Evolutionary conservation across 35 echinoderm and acorn worm genomes (phyloP).

Genomic region (Apostichopus japonicus): DNA sequence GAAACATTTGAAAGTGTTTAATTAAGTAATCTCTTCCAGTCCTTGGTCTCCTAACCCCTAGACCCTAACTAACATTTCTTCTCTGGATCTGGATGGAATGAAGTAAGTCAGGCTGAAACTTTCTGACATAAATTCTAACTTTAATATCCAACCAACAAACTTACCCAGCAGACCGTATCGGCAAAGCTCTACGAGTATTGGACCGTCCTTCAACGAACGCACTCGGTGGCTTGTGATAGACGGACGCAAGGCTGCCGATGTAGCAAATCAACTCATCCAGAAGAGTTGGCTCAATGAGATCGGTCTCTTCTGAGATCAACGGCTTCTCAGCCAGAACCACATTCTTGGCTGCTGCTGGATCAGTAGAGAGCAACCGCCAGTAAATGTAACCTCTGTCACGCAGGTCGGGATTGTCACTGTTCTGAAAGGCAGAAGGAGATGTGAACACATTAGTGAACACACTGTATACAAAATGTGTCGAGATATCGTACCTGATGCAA

Average conservation of each 20-base stretch:
- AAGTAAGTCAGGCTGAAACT: too few relatives aligned
- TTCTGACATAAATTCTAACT: too few relatives aligned
- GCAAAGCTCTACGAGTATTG: constrained; percentile 71
- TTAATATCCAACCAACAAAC: too few relatives aligned
- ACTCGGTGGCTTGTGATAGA: constrained; percentile 98
- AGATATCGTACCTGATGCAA: too few relatives aligned
- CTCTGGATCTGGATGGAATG: too few relatives aligned
- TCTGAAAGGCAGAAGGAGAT: constrained; percentile 54
- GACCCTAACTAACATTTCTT: too few relatives aligned
- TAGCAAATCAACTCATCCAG: constrained; percentile 99
- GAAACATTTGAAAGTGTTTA: too few relatives aligned
- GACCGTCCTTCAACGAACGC: constrained; percentile 95
- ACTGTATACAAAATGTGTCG: too few relatives aligned
- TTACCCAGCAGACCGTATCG: constrained; percentile 81
- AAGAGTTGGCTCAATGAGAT: constrained; percentile 97
- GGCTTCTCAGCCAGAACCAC: constrained; percentile 98
- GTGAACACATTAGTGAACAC: not conserved
- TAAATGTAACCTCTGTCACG: constrained; percentile 99
- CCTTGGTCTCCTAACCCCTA: too few relatives aligned
- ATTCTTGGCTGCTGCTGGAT: constrained; percentile 96
- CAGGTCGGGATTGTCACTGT: constrained; percentile 98
- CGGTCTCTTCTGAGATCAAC: constrained; percentile 98
- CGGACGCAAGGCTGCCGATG: constrained; percentile 95
- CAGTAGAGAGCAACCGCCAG: constrained; percentile 97
- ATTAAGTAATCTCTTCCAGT: too few relatives aligned